These are phyloP conservation scores for Stenchaetothrips biformis DNA, from an alignment of 2,888 invertebrate genomes.

Conservation along the genomic window DNA sequence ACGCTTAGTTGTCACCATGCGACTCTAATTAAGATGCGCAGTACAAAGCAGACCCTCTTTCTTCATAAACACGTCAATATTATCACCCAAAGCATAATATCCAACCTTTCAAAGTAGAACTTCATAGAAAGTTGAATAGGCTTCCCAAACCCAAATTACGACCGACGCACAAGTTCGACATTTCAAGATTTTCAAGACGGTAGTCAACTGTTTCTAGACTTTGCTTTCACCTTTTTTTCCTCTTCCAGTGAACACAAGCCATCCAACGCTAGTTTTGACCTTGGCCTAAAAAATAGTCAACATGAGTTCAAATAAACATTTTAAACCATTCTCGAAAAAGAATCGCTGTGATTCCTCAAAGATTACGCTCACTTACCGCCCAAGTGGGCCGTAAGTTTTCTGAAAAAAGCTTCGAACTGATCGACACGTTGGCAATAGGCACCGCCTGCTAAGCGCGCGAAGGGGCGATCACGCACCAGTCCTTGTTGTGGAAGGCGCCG, in stretches of 20 bases:
- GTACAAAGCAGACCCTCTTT: background rate
- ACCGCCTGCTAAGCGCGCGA: background rate
- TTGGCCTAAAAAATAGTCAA: no score
- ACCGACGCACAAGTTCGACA: constrained; percentile 16
- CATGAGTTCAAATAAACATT: background rate
- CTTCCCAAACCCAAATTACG: constrained; percentile 43
- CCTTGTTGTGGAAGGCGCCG: background rate
- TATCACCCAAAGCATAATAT: background rate
- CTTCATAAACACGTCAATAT: background rate
- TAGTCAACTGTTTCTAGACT: constrained; percentile 32
- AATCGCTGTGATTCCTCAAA: background rate
- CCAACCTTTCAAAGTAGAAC: background rate
- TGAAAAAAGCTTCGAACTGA: no score
- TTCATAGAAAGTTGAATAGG: constrained; percentile 1
- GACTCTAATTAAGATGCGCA: constrained; percentile 24
- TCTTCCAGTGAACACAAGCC: background rate
- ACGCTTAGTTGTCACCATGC: background rate
- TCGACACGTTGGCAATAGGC: background rate
- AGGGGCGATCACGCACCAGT: background rate
- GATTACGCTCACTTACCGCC: no score
- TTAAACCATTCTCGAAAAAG: background rate
- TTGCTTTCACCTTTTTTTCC: background rate
- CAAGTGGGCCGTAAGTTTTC: no score
- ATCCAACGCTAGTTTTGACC: background rate
- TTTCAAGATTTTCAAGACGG: constrained; percentile 33